Conservation (phyloP, 2,888 invertebrate species). For the Protula sp. region DNA sequence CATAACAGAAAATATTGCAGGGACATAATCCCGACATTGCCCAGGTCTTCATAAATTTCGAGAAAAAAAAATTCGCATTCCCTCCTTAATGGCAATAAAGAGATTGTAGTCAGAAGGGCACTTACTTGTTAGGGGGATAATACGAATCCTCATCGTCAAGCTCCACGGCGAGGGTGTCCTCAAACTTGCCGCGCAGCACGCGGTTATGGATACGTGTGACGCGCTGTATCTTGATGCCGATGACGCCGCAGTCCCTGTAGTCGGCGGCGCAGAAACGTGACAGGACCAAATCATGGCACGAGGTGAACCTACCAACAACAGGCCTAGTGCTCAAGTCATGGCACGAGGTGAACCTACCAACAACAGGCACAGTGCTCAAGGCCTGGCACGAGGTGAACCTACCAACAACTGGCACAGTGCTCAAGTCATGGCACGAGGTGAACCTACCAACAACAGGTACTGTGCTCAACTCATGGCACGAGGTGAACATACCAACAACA, state of each 20-base stretch:
- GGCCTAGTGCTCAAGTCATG: constrained; percentile 35
- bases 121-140: constrained; percentile 6
- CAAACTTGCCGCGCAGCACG: constrained; percentile 43
- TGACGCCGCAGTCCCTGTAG: constrained; percentile 39
- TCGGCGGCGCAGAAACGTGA: constrained; percentile 53
- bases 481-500: too few species aligned
- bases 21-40: too few species aligned
- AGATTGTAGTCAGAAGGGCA: too few species aligned
- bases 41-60: not conserved
- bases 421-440: constrained; percentile 49
- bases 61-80: too few species aligned
- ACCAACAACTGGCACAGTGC: constrained; percentile 5
- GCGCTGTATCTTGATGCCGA: constrained; percentile 44
- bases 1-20: too few species aligned
- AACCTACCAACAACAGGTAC: constrained; percentile 39
- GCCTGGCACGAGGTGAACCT: constrained; percentile 53
- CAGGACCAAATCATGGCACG: constrained; percentile 50
- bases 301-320: constrained; percentile 45
- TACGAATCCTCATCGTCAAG: constrained; percentile 39
- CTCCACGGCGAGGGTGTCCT: constrained; percentile 38
- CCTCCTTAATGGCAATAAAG: too few species aligned
- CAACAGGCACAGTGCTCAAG: constrained; percentile 23
- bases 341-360: constrained; percentile 48
- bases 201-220: constrained; percentile 50
- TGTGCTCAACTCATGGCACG: not conserved